Conservation (phyloP, 2,113 vertebrate genomes). For the Probosciger aterrimus region DNA sequence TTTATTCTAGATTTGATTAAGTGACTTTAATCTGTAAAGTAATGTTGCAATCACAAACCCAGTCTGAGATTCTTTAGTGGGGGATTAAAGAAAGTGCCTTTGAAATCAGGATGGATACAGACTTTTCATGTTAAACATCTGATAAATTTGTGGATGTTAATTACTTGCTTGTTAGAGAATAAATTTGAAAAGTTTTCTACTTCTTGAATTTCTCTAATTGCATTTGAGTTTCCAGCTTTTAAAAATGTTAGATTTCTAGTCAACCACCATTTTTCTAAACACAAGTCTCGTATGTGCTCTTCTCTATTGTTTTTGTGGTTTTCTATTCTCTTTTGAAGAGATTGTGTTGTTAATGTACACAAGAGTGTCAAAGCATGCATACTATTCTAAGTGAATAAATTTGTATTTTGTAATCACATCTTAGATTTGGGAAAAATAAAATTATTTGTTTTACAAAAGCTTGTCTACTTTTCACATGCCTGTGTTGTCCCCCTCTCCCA, state of each 20-base stretch:
- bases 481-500: rapidly evolving
- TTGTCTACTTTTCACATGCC: neutral
- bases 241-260: neutral
- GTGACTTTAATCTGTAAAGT: neutral
- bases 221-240: neutral
- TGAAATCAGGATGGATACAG: neutral
- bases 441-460: neutral
- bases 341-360: neutral
- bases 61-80: neutral
- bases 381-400: neutral
- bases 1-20: neutral
- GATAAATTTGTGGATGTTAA: neutral
- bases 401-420: neutral
- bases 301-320: neutral
- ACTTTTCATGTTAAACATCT: neutral
- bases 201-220: neutral
- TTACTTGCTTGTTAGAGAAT: neutral
- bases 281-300: neutral
- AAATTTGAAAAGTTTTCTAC: neutral
- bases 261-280: neutral
- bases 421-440: neutral
- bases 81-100: neutral
- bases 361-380: neutral
- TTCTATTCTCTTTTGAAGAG: neutral
- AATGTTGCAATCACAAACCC: neutral